Evolutionary conservation across 2,888 invertebrate genomes (phyloP), one percentile per base, ranked within the genome.

Genomic region (Drosophila diplacantha): DNA sequence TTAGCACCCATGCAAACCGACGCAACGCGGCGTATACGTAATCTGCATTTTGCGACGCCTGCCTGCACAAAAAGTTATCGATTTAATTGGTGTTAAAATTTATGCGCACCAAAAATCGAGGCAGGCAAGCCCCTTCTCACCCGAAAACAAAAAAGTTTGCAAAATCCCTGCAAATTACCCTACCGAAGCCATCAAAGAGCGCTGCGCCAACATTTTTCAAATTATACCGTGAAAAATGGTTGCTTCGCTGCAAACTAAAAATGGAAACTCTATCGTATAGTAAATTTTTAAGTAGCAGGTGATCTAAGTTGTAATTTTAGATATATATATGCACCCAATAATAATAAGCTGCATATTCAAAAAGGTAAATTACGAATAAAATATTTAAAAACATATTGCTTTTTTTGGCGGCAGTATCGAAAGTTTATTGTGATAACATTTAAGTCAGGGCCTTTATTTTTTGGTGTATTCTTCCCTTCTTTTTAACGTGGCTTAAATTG

Each of bases 141-240:
- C 35, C 31, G 1, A n/a, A 26, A 18, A 18, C 7, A 55, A 51
- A 61, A 60, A 31, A 61, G 16, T 52, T 52, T 32, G 14, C 32
- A 32, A 44, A 62, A 61, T 37, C 61, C 43, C 43, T 29, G 52
- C 50, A 64, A 55, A 54, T 44, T 63, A 50, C 32, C 44, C 39
- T n/a, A 18, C 52, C 52, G 32, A 43, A 38, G 24, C 53, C 39
- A 43, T 53, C 35, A 39, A 57, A 64, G 20, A 32, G 37, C 64
- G 52, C 52, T 66, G 58, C 65, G 64, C 65, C 64, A 66, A 66
- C 64, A 66, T 66, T 66, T 66, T 66, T 66, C 64, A 64, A 63
- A 63, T 44, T 50, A 47, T 52, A 9, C 18, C 18, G 41, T 29
- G 18, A 46, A 53, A 41, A 60, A 24, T 32, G 32, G 24, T 14